Conservation (phyloP, 2,797 vertebrate genomes). For the Australoheros facetus region DNA sequence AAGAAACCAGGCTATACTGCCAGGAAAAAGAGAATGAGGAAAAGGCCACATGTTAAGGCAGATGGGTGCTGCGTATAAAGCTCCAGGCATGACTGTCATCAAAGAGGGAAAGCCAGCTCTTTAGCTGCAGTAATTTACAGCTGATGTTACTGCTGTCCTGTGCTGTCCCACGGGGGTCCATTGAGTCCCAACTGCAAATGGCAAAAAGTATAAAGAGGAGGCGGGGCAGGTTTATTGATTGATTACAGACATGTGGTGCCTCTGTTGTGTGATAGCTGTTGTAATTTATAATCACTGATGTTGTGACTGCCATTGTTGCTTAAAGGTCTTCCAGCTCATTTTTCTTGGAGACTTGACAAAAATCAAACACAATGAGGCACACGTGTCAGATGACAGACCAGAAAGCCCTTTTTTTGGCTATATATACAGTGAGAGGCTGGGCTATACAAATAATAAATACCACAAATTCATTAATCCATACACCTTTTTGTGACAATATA, state of each 20-base stretch:
- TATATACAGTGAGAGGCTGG: not conserved
- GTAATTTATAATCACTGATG: conserved; percentile 23
- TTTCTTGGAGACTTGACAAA: conserved; percentile 9
- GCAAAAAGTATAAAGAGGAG: conserved; percentile 43
- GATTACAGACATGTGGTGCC: conserved; percentile 53
- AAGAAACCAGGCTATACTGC: not conserved
- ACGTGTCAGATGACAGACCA: not conserved
- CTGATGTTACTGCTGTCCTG: conserved; percentile 11
- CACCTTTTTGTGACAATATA: not conserved
- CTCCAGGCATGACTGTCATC: conserved; percentile 29
- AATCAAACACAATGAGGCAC: conserved; percentile 7
- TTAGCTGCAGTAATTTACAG: conserved; percentile 55
- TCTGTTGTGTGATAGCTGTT: conserved; percentile 25
- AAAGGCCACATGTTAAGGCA: conserved; percentile 50
- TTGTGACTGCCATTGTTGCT: conserved; percentile 33
- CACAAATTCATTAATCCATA: not conserved
- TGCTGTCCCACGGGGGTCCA: conserved; percentile 30
- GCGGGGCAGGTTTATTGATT: conserved; percentile 31
- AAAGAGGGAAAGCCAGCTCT: conserved; percentile 29
- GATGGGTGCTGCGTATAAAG: conserved; percentile 32
- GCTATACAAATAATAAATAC: not conserved
- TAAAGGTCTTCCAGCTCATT: conserved; percentile 23
- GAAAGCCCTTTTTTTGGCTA: not conserved
- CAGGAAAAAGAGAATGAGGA: conserved; percentile 11
- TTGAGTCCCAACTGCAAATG: conserved; percentile 30